phyloP scores from a whole-genome alignment of 2,113 vertebrate species.

The Protomyctophum bolini region DNA sequence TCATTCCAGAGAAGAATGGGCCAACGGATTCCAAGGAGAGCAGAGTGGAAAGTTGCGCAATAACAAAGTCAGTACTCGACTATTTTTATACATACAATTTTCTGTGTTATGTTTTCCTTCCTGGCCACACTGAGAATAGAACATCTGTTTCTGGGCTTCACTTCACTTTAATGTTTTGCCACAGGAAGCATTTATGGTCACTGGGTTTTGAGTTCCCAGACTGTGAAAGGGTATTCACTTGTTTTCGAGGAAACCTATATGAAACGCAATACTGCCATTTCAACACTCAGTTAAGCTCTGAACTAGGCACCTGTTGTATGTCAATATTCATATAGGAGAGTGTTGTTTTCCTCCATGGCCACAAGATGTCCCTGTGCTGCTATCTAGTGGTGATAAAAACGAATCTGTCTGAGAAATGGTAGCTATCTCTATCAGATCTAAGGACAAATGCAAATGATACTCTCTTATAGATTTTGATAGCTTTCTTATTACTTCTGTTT shows the following conservation, averaged over 20 bases:
- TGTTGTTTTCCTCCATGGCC: conserved; percentile 45
- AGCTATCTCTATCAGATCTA: too few relatives aligned
- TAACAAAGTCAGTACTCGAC: conserved; percentile 80
- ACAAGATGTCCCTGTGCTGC: conserved; percentile 70
- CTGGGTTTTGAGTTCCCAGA: conserved; percentile 47
- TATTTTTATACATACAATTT: not conserved
- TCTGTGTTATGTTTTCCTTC: conserved; percentile 19
- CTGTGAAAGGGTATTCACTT: conserved; percentile 34
- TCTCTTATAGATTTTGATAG: too few relatives aligned
- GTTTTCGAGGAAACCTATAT: conserved; percentile 30
- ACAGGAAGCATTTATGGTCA: conserved; percentile 62
- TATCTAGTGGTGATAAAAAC: conserved; percentile 7
- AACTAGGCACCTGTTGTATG: conserved; percentile 44
- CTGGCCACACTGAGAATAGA: not conserved
- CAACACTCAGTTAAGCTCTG: conserved; percentile 4
- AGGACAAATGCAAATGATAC: too few relatives aligned
- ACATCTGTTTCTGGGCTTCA: conserved; percentile 49
- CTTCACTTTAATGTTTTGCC: conserved; percentile 29
- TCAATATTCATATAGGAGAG: conserved; percentile 27
- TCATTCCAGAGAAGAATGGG: conserved; percentile 82
- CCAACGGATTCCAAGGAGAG: conserved; percentile 82
- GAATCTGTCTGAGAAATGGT: not conserved
- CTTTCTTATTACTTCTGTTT: too few relatives aligned
- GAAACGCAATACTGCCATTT: conserved; percentile 46
- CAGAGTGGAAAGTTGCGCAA: conserved; percentile 76